phyloP scores from a whole-genome alignment of 2,797 vertebrate genomes.

The Artibeus lituratus region DNA sequence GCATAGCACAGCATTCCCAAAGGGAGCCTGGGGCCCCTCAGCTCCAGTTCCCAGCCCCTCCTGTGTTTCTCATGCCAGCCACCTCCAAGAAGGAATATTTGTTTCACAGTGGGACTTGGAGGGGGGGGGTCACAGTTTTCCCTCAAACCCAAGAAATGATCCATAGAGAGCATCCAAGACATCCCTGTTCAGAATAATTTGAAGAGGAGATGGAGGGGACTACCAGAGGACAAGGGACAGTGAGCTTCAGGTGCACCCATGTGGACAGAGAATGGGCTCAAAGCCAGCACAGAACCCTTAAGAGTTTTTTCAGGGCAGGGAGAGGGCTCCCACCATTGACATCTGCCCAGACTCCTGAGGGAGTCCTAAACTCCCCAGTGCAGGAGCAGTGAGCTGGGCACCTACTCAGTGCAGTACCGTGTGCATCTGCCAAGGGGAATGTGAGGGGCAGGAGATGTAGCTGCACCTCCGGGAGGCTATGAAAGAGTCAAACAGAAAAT shows the following conservation, averaged over 20 bases:
- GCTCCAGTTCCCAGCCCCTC: neutral
- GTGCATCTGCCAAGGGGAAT: neutral
- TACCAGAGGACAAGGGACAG: neutral
- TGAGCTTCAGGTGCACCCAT: neutral
- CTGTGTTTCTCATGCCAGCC: neutral
- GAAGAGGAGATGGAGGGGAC: no score
- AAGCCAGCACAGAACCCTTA: neutral
- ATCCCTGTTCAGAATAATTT: slow-evolving; percentile 10
- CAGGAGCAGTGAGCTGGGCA: neutral
- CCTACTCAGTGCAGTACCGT: neutral
- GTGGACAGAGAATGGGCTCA: neutral
- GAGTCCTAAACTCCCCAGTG: neutral
- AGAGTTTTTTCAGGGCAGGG: neutral
- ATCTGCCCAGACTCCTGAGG: neutral
- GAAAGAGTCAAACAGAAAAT: slow-evolving; percentile 11
- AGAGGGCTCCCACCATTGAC: neutral
- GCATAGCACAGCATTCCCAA: neutral
- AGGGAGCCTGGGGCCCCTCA: neutral
- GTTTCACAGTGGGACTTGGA: neutral
- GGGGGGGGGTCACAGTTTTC: neutral
- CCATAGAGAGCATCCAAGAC: neutral
- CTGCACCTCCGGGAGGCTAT: neutral
- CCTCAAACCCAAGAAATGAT: slow-evolving; percentile 3
- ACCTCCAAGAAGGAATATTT: neutral
- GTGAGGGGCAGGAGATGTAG: neutral